Evolutionary conservation across 1,140 invertebrate species (phyloP).

Genomic region (Bombus picipes): DNA sequence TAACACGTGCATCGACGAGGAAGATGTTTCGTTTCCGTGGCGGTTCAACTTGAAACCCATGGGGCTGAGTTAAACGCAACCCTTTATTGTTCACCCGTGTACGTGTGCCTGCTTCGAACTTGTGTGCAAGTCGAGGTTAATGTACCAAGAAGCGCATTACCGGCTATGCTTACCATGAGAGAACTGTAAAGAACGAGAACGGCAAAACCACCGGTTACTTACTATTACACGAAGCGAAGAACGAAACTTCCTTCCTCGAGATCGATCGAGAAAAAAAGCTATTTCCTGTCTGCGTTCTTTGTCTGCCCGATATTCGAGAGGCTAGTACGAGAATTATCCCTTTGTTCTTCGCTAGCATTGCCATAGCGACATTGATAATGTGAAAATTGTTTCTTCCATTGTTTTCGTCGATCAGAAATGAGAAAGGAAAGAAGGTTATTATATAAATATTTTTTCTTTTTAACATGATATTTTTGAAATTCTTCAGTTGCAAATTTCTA

Average conservation of each 20-base stretch:
- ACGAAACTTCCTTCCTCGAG: conserved; percentile 14
- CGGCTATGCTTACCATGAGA: conserved; percentile 68
- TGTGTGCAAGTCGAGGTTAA: conserved; percentile 72
- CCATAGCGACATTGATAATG: neutral
- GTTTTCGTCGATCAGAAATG: neutral
- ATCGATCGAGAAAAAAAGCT: conserved; percentile 13
- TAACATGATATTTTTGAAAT: no score
- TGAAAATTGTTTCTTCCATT: neutral
- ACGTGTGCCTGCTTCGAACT: neutral
- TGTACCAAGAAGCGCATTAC: conserved; percentile 79
- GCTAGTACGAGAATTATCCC: neutral
- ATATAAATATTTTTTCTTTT: no score
- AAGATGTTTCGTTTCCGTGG: conserved; percentile 49
- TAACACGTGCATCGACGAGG: conserved; percentile 45
- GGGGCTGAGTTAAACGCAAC: conserved; percentile 14
- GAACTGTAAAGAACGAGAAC: conserved; percentile 66
- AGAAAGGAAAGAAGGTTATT: neutral
- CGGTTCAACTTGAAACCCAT: conserved; percentile 20
- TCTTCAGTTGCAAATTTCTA: no score
- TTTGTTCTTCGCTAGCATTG: neutral
- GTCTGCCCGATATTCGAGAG: neutral
- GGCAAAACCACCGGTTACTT: conserved; percentile 33
- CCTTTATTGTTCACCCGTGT: conserved; percentile 58
- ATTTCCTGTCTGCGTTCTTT: neutral
- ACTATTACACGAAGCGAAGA: neutral